These are phyloP conservation scores for Calonectris borealis DNA, from an alignment of 2,113 vertebrate genomes.

Conservation along the genomic window DNA sequence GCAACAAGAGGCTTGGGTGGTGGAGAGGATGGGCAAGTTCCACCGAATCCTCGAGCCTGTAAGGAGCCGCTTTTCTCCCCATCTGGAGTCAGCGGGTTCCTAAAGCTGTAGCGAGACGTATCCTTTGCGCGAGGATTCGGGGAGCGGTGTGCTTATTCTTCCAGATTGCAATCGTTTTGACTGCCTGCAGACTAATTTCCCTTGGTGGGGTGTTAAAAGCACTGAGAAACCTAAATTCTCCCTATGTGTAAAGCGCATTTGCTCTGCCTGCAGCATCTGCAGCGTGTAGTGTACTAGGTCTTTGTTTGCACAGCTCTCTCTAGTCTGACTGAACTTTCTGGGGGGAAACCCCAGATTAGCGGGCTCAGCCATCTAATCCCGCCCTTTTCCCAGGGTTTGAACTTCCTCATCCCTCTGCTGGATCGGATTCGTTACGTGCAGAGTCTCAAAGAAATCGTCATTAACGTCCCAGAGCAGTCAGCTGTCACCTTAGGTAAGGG, in stretches of 20 bases:
- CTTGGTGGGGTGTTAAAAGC: neutral
- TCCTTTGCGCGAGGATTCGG: fast-evolving
- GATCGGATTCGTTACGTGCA: constrained; percentile 93
- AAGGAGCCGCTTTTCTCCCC: constrained; percentile 44
- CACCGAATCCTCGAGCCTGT: constrained; percentile 94
- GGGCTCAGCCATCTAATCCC: neutral
- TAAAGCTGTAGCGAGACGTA: neutral
- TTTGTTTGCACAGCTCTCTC: neutral
- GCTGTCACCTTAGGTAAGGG: constrained; percentile 88
- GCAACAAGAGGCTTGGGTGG: constrained; percentile 97
- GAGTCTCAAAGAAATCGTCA: constrained; percentile 97
- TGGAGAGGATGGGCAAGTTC: constrained; percentile 96
- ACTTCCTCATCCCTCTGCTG: constrained; percentile 91
- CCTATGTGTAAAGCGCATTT: fast-evolving
- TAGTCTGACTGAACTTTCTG: neutral
- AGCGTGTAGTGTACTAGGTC: fast-evolving
- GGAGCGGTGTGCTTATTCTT: neutral
- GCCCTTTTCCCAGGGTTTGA: constrained; percentile 83
- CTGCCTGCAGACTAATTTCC: neutral
- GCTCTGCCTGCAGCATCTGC: neutral
- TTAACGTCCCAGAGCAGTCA: constrained; percentile 96
- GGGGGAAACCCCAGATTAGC: too few relatives aligned
- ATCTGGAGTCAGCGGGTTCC: neutral
- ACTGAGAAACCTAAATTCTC: neutral
- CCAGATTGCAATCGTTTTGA: neutral